phyloP scores from a whole-genome alignment of 2,888 invertebrate genomes.

The Erebia aethiops region DNA sequence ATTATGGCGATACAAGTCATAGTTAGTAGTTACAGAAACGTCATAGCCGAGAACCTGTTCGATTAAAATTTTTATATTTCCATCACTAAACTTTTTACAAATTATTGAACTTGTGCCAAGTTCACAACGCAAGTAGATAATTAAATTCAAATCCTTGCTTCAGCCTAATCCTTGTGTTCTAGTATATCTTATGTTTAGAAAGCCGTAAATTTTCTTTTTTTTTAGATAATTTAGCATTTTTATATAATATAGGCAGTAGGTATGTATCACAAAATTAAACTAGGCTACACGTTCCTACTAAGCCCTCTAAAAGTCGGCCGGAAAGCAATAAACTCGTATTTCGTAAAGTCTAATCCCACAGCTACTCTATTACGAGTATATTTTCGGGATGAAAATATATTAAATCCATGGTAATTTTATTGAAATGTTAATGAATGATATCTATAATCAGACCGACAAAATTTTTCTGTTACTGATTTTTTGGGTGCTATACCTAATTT shows the following conservation, averaged over 20 bases:
- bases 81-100: not conserved
- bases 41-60: slow-evolving; percentile 5
- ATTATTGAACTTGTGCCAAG: slow-evolving; percentile 5
- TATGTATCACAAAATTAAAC: not conserved
- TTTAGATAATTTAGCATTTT: not conserved
- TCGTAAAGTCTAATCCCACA: not conserved
- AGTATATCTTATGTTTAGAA: not conserved
- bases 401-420: no score
- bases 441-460: no score
- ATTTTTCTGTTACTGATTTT: no score
- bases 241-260: not conserved
- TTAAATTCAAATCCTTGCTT: slow-evolving; percentile 2
- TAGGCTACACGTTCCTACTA: not conserved
- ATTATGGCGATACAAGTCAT: no score
- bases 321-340: slow-evolving; percentile 4
- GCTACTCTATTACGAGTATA: no score
- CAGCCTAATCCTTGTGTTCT: not conserved
- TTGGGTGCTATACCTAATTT: no score
- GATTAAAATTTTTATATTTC: slow-evolving; percentile 3
- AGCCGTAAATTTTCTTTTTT: not conserved
- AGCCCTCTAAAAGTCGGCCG: not conserved
- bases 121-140: not conserved
- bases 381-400: no score
- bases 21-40: not conserved
- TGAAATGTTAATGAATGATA: no score